Evolutionary conservation across 2,888 invertebrate species (phyloP).

Genomic region (Teleogryllus oceanicus): DNA sequence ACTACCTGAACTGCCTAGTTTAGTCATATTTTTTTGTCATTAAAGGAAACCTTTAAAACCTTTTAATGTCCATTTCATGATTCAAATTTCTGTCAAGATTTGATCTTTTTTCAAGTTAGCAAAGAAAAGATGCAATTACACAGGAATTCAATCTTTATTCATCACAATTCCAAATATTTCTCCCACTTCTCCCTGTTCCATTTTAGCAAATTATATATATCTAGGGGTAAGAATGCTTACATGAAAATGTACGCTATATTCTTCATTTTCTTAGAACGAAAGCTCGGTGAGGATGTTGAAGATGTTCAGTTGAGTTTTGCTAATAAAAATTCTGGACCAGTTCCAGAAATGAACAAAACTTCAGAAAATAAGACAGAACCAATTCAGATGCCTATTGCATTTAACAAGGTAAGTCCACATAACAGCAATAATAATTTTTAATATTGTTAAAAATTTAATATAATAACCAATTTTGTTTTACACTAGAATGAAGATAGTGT

Average conservation of each 20-base stretch:
- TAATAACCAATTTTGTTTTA: background rate
- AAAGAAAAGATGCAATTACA: too few species aligned
- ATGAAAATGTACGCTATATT: background rate
- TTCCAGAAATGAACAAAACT: constrained; percentile 50
- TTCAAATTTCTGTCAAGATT: too few species aligned
- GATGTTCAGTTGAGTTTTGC: constrained; percentile 49
- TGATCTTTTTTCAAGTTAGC: too few species aligned
- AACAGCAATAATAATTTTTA: background rate
- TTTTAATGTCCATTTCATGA: too few species aligned
- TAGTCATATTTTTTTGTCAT: too few species aligned
- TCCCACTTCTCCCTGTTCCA: too few species aligned
- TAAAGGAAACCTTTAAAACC: too few species aligned
- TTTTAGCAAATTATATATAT: too few species aligned
- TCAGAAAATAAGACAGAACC: constrained; percentile 44
- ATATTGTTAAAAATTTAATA: background rate
- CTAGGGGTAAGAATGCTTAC: background rate
- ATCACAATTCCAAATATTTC: too few species aligned
- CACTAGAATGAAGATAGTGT: constrained; percentile 63
- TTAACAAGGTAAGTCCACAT: constrained; percentile 52
- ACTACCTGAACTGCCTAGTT: too few species aligned
- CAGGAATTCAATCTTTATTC: too few species aligned
- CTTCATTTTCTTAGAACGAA: constrained; percentile 34
- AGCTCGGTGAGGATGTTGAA: constrained; percentile 40
- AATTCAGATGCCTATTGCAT: constrained; percentile 64
- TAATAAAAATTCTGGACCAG: constrained; percentile 51